These are phyloP conservation scores for Delia radicum DNA, from an alignment of 1,140 invertebrate species.

Conservation along the genomic window DNA sequence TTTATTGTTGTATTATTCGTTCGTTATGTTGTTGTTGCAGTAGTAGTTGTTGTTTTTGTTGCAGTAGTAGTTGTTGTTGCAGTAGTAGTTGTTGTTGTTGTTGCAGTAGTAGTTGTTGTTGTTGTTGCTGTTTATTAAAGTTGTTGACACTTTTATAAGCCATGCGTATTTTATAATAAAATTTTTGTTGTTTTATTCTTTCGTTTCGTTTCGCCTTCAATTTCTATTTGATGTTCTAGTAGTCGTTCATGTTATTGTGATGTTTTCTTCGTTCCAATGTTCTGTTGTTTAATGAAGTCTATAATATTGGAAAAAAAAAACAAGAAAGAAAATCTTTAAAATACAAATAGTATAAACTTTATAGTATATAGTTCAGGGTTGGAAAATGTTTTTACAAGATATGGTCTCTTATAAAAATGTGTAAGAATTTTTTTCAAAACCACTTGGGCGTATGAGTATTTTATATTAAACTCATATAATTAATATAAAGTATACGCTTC, in stretches of 20 bases:
- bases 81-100: background rate
- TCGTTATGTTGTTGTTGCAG: background rate
- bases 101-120: background rate
- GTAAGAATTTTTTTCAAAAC: too few species aligned
- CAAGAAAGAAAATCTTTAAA: background rate
- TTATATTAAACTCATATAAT: too few species aligned
- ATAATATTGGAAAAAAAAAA: background rate
- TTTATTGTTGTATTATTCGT: background rate
- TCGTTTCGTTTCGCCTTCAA: background rate
- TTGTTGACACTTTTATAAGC: slow-evolving; percentile 23
- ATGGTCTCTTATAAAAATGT: too few species aligned
- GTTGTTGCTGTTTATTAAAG: background rate
- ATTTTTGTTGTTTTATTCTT: background rate
- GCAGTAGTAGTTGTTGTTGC: background rate
- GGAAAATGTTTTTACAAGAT: too few species aligned
- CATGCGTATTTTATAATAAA: slow-evolving; percentile 2
- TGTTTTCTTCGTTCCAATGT: background rate
- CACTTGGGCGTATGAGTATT: too few species aligned
- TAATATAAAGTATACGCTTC: too few species aligned
- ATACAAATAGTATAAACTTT: background rate
- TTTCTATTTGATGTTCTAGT: background rate
- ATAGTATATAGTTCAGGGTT: too few species aligned
- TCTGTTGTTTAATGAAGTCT: background rate
- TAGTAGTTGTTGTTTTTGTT: background rate
- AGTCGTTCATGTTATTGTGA: background rate